Conservation (phyloP, 2,113 vertebrate genomes). For the Myotis lucifugus region DNA sequence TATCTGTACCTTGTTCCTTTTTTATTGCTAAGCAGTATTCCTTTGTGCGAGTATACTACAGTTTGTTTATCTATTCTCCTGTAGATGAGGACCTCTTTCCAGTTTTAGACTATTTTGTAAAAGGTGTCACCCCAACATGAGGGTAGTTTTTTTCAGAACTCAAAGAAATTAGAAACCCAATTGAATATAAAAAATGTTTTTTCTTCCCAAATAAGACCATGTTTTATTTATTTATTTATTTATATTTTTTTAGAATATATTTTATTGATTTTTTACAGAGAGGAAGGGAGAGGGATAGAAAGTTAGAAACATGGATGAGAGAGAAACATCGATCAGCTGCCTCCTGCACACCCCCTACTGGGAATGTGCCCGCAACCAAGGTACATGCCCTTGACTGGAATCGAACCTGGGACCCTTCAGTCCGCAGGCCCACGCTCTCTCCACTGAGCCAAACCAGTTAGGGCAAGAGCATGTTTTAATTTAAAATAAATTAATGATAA, state of each 20-base stretch:
- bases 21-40: background rate
- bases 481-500: constrained; percentile 33
- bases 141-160: background rate
- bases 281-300: too few relatives aligned
- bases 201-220: constrained; percentile 7
- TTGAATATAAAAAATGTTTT: background rate
- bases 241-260: too few relatives aligned
- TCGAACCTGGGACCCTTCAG: too few relatives aligned
- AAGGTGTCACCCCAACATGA: background rate
- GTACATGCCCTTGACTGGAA: too few relatives aligned
- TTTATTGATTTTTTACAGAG: too few relatives aligned
- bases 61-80: background rate
- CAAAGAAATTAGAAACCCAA: background rate
- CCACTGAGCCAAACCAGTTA: too few relatives aligned
- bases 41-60: background rate
- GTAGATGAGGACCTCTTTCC: background rate
- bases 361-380: too few relatives aligned
- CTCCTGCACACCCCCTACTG: too few relatives aligned
- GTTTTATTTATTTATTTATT: background rate
- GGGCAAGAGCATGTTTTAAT: constrained; percentile 22
- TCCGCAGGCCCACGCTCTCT: too few relatives aligned
- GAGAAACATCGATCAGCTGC: too few relatives aligned
- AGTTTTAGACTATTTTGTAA: background rate
- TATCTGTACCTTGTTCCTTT: background rate
- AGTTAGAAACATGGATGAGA: too few relatives aligned